Base-by-base conservation (phyloP, 2,888 invertebrate species). In the Xanthorhoe spadicearia region DNA sequence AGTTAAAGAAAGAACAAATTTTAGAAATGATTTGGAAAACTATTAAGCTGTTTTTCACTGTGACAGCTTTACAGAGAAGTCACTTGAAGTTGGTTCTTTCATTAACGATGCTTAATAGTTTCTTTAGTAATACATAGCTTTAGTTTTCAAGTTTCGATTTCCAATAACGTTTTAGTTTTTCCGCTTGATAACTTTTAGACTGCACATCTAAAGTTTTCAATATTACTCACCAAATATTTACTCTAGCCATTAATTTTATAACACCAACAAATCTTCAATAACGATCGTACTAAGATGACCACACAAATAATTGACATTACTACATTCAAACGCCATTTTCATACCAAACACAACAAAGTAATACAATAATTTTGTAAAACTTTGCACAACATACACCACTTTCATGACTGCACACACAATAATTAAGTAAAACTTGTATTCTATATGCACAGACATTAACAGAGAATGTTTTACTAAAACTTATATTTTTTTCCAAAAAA, bases 401-500 rank as follows among this genome's bases (percentile, higher is more conserved):
- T 64, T 28, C 67, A 74, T 69, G 66, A 73, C 53, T 49, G 54
- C 48, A 61, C 60, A 55, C 67, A 77, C 69, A 69, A 58, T 53
- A 60, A 75, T 73, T 76, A 66, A 79, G 79, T 77, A 81, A 72
- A 77, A 73, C 68, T 69, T 68, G 7, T 78, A 81, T 77, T 75
- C 77, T 77, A 54, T 77, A 80, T 77, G 86, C 88, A 88, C 89
- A 82, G 75, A 70, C 55, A 81, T 85, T 90, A 90, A 92, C 90
- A 89, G 86, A 85, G 90, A 90, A 90, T 91, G 90, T 84, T 78
- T 85, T 86, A 90, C 92, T 90, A 91, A 90, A 88, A 84, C 82
- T 89, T 85, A 87, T 77, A 72, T 76, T 89, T 93, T 92, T 93
- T 94, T 94, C 93, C 93, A 93, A 94, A 92, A 93, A 92, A 94